Conservation (phyloP, 1,140 invertebrate species). For the Camponotus floridanus region DNA sequence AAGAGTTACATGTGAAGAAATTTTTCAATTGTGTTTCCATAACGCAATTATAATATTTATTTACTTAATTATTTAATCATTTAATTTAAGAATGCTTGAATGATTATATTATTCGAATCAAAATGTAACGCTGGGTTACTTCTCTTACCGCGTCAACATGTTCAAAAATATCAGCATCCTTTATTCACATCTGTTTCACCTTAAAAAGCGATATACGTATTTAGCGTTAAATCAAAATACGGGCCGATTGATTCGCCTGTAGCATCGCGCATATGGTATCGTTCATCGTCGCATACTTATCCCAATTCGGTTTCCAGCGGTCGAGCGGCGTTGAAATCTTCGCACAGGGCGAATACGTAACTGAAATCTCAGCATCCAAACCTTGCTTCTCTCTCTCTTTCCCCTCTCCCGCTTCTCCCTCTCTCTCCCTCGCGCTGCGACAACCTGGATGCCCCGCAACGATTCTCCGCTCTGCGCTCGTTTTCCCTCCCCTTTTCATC, state of each 20-base stretch:
- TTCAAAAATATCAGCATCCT: neutral
- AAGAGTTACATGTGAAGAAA: neutral
- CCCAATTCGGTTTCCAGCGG: slow-evolving; percentile 26
- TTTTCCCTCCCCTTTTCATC: slow-evolving; percentile 82
- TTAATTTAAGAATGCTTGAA: neutral
- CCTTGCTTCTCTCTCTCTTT: slow-evolving; percentile 33
- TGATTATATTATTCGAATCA: neutral
- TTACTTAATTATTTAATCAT: neutral
- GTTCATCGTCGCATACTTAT: slow-evolving; percentile 29
- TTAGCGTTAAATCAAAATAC: neutral
- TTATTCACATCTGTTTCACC: neutral
- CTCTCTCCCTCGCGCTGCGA: slow-evolving; percentile 48
- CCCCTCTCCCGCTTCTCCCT: slow-evolving; percentile 27
- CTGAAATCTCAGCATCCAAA: slow-evolving; percentile 84
- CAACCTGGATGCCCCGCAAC: slow-evolving; percentile 68
- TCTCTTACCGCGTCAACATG: neutral
- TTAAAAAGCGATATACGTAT: neutral
- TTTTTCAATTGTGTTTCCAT: neutral
- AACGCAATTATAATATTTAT: neutral
- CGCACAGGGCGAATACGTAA: slow-evolving; percentile 75
- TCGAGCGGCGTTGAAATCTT: slow-evolving; percentile 67
- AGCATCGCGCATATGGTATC: neutral
- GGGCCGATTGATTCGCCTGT: neutral
- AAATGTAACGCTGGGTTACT: neutral
- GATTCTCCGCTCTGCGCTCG: slow-evolving; percentile 73